Conservation (phyloP, 1,140 invertebrate species). For the Drosophila auraria region DNA sequence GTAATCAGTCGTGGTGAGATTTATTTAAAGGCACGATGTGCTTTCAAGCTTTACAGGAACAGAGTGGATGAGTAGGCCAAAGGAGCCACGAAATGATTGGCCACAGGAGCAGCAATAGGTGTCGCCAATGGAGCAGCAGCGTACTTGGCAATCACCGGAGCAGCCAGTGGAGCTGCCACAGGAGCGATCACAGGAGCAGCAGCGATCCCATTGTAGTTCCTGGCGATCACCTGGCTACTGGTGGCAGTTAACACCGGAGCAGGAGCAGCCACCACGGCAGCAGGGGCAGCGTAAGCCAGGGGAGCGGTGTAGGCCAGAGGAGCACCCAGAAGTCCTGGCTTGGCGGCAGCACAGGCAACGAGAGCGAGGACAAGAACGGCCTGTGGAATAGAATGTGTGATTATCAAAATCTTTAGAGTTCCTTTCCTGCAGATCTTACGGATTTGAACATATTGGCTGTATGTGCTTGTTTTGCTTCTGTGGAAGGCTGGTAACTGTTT, state of each 20-base stretch:
- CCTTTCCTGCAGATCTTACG: constrained; percentile 9
- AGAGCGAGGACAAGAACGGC: constrained; percentile 77
- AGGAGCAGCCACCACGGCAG: constrained; percentile 63
- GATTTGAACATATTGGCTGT: constrained; percentile 70
- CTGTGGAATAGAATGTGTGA: constrained; percentile 36
- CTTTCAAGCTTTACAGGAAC: constrained; percentile 24
- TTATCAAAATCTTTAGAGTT: too few relatives aligned
- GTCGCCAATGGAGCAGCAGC: constrained; percentile 35
- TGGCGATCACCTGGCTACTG: too few relatives aligned
- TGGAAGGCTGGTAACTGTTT: constrained; percentile 37
- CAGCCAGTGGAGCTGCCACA: constrained; percentile 34
- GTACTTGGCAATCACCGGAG: constrained; percentile 49
- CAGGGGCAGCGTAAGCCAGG: constrained; percentile 51
- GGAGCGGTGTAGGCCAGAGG: constrained; percentile 21
- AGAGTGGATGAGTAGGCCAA: constrained; percentile 17
- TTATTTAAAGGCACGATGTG: constrained; percentile 37
- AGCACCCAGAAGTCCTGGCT: constrained; percentile 55
- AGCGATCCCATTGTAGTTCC: too few relatives aligned
- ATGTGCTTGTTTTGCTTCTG: constrained; percentile 25
- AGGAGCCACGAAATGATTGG: not conserved
- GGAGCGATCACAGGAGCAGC: constrained; percentile 64
- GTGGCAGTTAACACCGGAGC: constrained; percentile 73
- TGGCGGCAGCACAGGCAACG: constrained; percentile 66
- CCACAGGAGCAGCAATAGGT: constrained; percentile 39
- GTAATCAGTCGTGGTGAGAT: constrained; percentile 38